Evolutionary conservation across 2,113 vertebrate genomes (phyloP), one percentile per base, ranked within the genome.

Genomic region (Pseudois nayaur): DNA sequence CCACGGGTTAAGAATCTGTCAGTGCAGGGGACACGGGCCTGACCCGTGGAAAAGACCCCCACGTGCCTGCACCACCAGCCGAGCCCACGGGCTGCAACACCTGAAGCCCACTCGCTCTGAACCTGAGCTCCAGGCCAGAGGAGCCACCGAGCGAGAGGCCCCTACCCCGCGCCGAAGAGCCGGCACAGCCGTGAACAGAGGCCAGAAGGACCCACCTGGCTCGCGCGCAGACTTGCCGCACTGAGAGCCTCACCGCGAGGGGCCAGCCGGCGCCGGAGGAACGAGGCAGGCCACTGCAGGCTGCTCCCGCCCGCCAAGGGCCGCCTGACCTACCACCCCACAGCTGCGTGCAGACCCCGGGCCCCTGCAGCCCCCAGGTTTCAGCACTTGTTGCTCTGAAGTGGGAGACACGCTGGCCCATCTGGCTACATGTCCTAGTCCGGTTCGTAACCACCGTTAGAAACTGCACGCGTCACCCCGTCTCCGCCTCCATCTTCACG

Each of bases 211-310:
- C 31, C 7, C 7, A 43, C n/a, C 57, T 5, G 13, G 31, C 79
- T 54, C 27, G 7, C 0, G 0, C 3, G 59, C 59, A 31, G 17
- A 64, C 23, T 29, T 57, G 52, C 62, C 43, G 0, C 52, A 3
- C 6, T 16, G 74, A 36, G 67, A 36, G 52, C 79, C 36, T 43
- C 52, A 2, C 5, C 0, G 14, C 29, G n/a, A 15, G 29, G 82
- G 71, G 25, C 29, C 33, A 36, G 52, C 43, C 55, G 36, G 52
- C 36, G 33, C 57, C 4, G 9, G 17, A 55, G 67, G 23, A 78
- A 52, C 6, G 8, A 16, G 86, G 21, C 14, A 27, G 25, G 8
- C 15, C 36, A 1, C 36, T 19, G 55, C 55, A 6, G 36, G 36
- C 52, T 5, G 8, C 29, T 64, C 29, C 29, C 12, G 2, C 48